Evolutionary conservation across 2,888 invertebrate species (phyloP).

Genomic region (Drosophila pseudotakahashii): DNA sequence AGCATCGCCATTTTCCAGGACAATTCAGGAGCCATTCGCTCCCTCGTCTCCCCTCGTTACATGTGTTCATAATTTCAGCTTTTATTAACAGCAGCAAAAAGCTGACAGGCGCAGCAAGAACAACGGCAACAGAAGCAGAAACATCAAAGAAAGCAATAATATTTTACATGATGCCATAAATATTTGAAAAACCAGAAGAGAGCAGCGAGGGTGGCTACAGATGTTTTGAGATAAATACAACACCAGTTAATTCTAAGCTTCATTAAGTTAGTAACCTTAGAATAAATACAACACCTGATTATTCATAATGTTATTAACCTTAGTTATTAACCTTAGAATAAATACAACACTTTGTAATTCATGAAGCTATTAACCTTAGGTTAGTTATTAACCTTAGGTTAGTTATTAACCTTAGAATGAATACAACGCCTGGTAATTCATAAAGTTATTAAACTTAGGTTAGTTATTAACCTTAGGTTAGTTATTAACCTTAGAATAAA

Average conservation of each 20-base stretch:
- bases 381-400: no score
- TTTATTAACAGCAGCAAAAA: slow-evolving; percentile 54
- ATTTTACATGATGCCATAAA: slow-evolving; percentile 51
- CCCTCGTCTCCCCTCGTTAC: slow-evolving; percentile 5
- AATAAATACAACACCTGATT: no score
- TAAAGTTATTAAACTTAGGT: no score
- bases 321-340: no score
- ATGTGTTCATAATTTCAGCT: slow-evolving; percentile 54
- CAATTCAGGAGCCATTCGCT: slow-evolving; percentile 47
- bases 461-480: no score
- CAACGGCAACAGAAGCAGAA: slow-evolving; percentile 22
- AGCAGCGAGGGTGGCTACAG: not conserved
- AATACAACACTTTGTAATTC: no score
- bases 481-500: not conserved
- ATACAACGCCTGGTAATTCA: no score
- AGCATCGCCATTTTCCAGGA: slow-evolving; percentile 54
- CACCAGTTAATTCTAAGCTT: not conserved
- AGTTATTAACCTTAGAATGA: not conserved
- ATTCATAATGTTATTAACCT: no score
- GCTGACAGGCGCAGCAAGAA: slow-evolving; percentile 25
- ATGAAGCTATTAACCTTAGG: no score
- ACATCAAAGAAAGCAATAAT: slow-evolving; percentile 40
- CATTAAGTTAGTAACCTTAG: no score
- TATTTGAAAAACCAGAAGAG: slow-evolving; percentile 41
- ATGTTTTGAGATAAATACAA: not conserved